A percentile compares a stretch with the other conserved stretches of the same genome.
These are phyloP conservation scores for Hemibagrus guttatus DNA, from an alignment of 2,797 vertebrate species.

Conservation along the genomic window DNA sequence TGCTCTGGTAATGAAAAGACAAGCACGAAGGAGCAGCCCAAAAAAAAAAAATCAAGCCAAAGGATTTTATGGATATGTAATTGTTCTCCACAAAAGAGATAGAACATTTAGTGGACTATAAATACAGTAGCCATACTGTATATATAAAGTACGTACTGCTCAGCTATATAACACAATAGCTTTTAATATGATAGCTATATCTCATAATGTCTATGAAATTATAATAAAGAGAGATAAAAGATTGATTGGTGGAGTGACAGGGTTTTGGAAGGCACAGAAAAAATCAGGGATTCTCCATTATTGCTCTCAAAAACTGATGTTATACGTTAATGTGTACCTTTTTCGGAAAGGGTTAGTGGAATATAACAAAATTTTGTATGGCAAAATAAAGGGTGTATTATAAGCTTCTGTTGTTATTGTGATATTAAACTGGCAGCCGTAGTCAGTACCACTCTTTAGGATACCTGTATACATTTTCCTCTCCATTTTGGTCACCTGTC, in stretches of 20 bases:
- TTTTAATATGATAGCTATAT: not conserved
- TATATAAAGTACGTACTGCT: not conserved
- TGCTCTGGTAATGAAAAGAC: not conserved
- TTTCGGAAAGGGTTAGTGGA: not conserved
- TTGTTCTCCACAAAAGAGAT: not conserved
- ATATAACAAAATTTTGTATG: not conserved
- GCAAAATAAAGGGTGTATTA: not conserved
- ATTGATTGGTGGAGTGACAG: not conserved
- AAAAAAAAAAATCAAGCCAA: not conserved
- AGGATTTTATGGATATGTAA: not conserved
- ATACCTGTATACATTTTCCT: not conserved
- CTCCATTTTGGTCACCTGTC: not conserved
- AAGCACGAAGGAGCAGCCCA: not conserved
- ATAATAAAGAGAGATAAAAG: not conserved
- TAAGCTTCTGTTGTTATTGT: not conserved
- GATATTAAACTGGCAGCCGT: not conserved
- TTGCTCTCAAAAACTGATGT: not conserved
- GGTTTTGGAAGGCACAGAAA: not conserved
- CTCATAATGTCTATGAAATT: not conserved
- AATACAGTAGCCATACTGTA: not conserved
- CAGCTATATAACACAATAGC: not conserved
- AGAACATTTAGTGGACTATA: not conserved
- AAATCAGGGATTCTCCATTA: not conserved
- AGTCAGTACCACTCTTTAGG: not conserved
- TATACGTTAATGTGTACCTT: not conserved